These are phyloP conservation scores for Esox niger DNA, from an alignment of 2,113 vertebrate species.

Conservation along the genomic window DNA sequence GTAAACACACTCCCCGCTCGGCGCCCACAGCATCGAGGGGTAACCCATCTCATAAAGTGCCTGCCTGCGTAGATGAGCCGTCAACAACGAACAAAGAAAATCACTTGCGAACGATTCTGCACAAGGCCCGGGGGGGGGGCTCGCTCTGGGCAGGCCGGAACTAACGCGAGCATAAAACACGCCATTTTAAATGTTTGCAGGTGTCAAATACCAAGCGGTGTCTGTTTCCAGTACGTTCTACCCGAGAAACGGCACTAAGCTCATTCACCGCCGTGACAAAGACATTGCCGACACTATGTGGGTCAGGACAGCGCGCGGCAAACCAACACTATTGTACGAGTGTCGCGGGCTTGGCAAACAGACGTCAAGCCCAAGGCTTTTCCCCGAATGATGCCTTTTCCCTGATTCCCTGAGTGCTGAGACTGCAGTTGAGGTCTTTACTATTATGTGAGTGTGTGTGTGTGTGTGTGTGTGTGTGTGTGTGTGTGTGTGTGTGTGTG, in stretches of 20 bases:
- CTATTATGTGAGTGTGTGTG: background rate
- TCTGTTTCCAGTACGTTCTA: background rate
- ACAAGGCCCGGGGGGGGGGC: no score
- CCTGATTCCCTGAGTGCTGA: background rate
- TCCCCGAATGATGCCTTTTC: background rate
- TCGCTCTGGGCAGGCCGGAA: background rate
- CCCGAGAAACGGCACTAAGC: background rate
- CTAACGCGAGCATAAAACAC: background rate
- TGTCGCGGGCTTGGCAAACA: background rate
- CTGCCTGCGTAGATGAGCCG: background rate
- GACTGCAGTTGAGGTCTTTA: constrained; percentile 2
- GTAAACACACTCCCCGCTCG: background rate
- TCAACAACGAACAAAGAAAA: no score
- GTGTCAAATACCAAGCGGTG: background rate
- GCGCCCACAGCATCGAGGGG: background rate
- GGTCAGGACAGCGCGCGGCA: background rate
- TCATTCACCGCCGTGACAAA: background rate
- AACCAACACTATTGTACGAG: background rate
- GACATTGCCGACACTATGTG: background rate
- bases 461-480: background rate
- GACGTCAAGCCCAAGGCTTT: background rate
- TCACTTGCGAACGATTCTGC: no score
- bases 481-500: background rate
- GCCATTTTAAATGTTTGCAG: background rate
- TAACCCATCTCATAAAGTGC: background rate